Evolutionary conservation across 2,113 vertebrate species (phyloP).

Genomic region (Strix uralensis): DNA sequence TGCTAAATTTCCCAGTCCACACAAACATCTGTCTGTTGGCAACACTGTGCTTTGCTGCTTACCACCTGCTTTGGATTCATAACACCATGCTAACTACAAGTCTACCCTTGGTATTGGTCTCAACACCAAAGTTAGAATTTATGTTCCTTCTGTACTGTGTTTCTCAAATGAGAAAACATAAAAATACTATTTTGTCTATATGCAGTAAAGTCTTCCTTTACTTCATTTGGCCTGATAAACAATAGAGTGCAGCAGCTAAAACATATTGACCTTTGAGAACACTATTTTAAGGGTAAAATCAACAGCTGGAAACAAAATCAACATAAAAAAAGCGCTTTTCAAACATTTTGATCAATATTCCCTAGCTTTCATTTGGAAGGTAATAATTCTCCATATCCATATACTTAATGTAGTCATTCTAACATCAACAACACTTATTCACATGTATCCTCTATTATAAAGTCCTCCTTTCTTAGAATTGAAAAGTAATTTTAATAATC

Average conservation of each 20-base stretch:
- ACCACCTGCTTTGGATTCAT: background rate
- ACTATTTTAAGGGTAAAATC: background rate
- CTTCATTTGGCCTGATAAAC: background rate
- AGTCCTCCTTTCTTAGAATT: conserved; percentile 4
- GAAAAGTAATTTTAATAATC: conserved; percentile 50
- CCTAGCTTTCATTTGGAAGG: background rate
- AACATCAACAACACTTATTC: conserved; percentile 13
- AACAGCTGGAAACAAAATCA: background rate
- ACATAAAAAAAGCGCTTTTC: background rate
- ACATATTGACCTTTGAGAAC: background rate
- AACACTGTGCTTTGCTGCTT: background rate
- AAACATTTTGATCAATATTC: background rate
- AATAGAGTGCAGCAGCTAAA: background rate
- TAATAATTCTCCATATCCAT: background rate
- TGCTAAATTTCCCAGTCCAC: background rate
- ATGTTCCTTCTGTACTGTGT: background rate
- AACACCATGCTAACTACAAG: background rate
- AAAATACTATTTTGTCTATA: background rate
- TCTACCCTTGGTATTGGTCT: background rate
- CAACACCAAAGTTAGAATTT: background rate
- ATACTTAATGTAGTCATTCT: background rate
- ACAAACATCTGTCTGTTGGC: background rate
- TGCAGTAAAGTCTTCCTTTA: background rate
- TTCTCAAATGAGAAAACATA: background rate
- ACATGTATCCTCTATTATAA: background rate